Percentiles rank a stretch among this genome's conserved stretches.
Evolutionary conservation across 2,888 invertebrate species (phyloP).

Genomic region (Apamea monoglypha): DNA sequence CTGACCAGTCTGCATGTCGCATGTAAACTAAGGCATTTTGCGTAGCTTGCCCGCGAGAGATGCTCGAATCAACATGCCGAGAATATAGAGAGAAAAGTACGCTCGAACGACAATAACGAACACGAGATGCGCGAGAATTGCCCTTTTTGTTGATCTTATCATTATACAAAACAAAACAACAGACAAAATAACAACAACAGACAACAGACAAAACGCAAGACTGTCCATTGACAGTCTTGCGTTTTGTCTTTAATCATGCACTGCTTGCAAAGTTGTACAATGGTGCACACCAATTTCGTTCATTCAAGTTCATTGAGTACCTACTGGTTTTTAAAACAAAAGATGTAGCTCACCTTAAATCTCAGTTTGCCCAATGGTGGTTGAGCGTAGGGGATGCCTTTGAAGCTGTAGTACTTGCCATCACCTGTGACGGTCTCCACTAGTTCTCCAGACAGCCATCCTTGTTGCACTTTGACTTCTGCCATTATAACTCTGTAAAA

Average conservation of each 20-base stretch:
- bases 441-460: constrained; percentile 68
- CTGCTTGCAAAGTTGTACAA: background rate
- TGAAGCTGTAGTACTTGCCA: constrained; percentile 72
- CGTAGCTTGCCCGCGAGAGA: background rate
- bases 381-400: constrained; percentile 87
- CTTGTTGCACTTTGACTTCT: constrained; percentile 69
- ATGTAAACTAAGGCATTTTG: background rate
- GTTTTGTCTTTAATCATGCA: background rate
- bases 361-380: constrained; percentile 85
- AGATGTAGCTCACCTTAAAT: constrained; percentile 79
- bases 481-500: constrained; percentile 48
- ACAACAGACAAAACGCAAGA: too few species aligned
- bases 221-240: too few species aligned
- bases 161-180: too few species aligned
- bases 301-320: background rate
- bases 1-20: background rate
- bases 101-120: background rate
- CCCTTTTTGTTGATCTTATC: background rate
- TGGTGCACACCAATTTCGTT: background rate
- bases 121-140: background rate
- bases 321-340: background rate
- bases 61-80: background rate
- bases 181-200: too few species aligned
- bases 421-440: constrained; percentile 65
- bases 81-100: background rate